phyloP scores from a whole-genome alignment of 2,113 vertebrate species.

The Xenopus tropicalis region UCB_Xtro_10.0 CM004449.2:39579001-39579500 shows the following conservation, averaged over 20 bases:
- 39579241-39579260: slow-evolving; percentile 16
- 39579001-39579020: no score
- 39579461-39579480: no score
- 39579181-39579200: slow-evolving; percentile 7
- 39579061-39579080: no score
- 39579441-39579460: no score
- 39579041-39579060: no score
- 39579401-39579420: slow-evolving; percentile 12
- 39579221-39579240: slow-evolving; percentile 20
- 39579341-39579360: slow-evolving; percentile 1
- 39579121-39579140: neutral
- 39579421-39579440: no score
- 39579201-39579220: slow-evolving; percentile 25
- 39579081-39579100: neutral
- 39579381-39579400: slow-evolving; percentile 32
- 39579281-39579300: slow-evolving; percentile 16
- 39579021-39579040: no score
- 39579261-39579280: slow-evolving; percentile 36
- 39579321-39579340: slow-evolving; percentile 13
- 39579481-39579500: no score
- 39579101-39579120: neutral
- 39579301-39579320: neutral
- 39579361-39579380: slow-evolving; percentile 34
- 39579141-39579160: neutral
- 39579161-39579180: neutral